Base-by-base conservation (phyloP, 2,113 vertebrate genomes). In the Microcebus ravelobensis region DNA sequence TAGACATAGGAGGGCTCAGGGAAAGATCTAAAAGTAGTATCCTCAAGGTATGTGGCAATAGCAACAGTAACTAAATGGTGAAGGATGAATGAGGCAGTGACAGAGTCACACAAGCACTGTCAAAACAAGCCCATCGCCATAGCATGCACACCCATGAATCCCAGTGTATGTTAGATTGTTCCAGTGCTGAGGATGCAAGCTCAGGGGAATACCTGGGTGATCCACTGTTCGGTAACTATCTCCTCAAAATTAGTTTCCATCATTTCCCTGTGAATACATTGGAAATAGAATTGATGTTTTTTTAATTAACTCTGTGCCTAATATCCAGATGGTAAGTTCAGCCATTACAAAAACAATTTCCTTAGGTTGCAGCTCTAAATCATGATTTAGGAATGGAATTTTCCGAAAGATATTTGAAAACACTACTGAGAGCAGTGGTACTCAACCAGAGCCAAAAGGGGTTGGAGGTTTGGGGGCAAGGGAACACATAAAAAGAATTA, bases 321-420 rank as follows among this genome's bases (percentile, higher is more conserved):
- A 91, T 92, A 94, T 93, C 74, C 90, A 97, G 52, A 80, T 70
- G 42, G 9, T 57, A 91, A 80, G 6, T 91, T 96, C 68, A 95
- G 59, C 80, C 90, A 76, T 68, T 63, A 73, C 63, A 90, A 73
- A 85, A 92, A 84, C 13, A 68, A 73, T 89, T 92, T 87, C 59
- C 34, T 91, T 94, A 91, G 34, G 20, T 84, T 91, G 27, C 55
- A 79, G 20, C 36, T 89, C 59, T 79, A 25, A 92, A 84, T 91
- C 8, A 83, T 36, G 31, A 82, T 82, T 92, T 89, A 83, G 21
- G 13, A 96, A 79, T 70, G 52, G 5, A 91, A 89, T 93, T 90
- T 95, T 93, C n/a, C 59, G 77, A 87, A 96, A 68, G 31, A n/a
- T 90, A 12, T n/a, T 88, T 74, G 57, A 57, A 85, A 94, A 13